These are phyloP conservation scores for Campodea augens DNA, from an alignment of 1,140 invertebrate species.

Conservation along the genomic window DNA sequence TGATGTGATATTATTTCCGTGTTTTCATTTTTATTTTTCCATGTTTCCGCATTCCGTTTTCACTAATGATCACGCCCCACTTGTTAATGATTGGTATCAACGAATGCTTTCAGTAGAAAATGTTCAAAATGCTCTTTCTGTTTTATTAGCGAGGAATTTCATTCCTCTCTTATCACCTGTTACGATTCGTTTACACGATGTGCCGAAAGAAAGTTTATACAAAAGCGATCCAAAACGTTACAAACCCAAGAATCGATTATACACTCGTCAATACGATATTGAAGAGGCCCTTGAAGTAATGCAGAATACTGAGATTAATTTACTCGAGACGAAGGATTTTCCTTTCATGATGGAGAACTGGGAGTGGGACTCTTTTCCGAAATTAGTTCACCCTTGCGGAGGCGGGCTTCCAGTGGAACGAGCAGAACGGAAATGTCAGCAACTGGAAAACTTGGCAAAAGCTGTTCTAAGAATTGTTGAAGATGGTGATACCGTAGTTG, in stretches of 20 bases:
- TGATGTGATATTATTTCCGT: slow-evolving; percentile 60
- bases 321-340: slow-evolving; percentile 5
- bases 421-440: slow-evolving; percentile 59
- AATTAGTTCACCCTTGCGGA: slow-evolving; percentile 48
- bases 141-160: slow-evolving; percentile 2
- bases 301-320: slow-evolving; percentile 13
- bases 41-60: not conserved
- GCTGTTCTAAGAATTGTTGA: slow-evolving; percentile 46
- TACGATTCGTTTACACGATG: slow-evolving; percentile 8
- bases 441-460: slow-evolving; percentile 71
- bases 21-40: slow-evolving; percentile 35
- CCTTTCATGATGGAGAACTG: slow-evolving; percentile 10
- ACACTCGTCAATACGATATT: slow-evolving; percentile 53
- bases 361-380: slow-evolving; percentile 41
- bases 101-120: no score
- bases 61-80: no score
- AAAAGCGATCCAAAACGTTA: slow-evolving; percentile 56
- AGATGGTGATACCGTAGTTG: slow-evolving; percentile 46
- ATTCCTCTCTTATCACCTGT: slow-evolving; percentile 3
- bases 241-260: slow-evolving; percentile 46
- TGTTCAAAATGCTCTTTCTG: not conserved
- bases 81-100: no score
- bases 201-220: slow-evolving; percentile 45
- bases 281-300: slow-evolving; percentile 35
- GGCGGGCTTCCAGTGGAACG: slow-evolving; percentile 57